Percentiles rank a stretch among this genome's conserved stretches.
These are phyloP conservation scores for Karalla daura DNA, from an alignment of 2,797 vertebrate genomes.

Conservation along the genomic window DNA sequence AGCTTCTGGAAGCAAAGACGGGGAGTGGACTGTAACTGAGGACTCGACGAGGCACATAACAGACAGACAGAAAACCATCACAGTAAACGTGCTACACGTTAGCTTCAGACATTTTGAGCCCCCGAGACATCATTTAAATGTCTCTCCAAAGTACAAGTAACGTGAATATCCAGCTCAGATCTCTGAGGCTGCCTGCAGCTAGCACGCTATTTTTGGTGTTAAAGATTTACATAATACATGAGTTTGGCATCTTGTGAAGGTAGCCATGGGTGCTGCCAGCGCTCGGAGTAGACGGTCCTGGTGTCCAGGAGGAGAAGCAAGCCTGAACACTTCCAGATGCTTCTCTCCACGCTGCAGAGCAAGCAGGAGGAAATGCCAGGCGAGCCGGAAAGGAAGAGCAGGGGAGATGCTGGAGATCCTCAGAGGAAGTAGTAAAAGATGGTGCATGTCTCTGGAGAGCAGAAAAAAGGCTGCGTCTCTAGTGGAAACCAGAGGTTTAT, in stretches of 20 bases:
- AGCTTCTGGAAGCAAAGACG: constrained; percentile 47
- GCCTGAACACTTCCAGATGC: constrained; percentile 78
- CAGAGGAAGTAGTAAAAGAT: constrained; percentile 42
- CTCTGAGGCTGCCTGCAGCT: not conserved
- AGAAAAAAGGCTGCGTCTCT: constrained; percentile 14
- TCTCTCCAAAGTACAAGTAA: not conserved
- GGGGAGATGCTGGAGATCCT: constrained; percentile 66
- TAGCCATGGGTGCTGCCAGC: constrained; percentile 9
- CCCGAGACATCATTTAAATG: not conserved
- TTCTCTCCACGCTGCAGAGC: constrained; percentile 60
- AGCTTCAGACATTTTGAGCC: not conserved
- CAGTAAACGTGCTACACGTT: no score
- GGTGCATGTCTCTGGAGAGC: constrained; percentile 23
- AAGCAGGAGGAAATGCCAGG: constrained; percentile 78
- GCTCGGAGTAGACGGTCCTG: constrained; percentile 34
- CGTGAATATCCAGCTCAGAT: not conserved
- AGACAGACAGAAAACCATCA: constrained; percentile 21
- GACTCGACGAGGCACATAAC: not conserved
- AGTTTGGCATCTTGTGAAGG: constrained; percentile 8
- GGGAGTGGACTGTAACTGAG: constrained; percentile 46
- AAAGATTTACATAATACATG: constrained; percentile 26
- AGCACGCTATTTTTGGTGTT: constrained; percentile 3
- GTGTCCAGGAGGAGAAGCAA: constrained; percentile 48
- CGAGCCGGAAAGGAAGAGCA: constrained; percentile 70
- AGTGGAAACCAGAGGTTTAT: constrained; percentile 17